Evolutionary conservation across 2,797 vertebrate species (phyloP), one percentile per base, ranked within the genome.

Genomic region (Prunella strophiata): DNA sequence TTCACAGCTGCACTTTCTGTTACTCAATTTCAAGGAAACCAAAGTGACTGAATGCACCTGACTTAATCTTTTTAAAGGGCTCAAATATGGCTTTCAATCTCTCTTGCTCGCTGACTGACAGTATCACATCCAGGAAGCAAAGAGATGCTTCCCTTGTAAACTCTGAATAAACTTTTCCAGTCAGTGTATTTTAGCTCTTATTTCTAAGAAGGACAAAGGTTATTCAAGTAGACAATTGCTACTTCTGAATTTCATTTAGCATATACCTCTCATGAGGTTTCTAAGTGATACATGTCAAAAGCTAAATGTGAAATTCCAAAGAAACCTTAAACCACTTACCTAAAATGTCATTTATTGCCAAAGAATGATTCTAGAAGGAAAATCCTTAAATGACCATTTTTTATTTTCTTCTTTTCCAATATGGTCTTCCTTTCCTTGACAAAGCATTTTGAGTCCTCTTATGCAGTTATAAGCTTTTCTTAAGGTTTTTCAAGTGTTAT

Each of bases 11-110:
- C 74, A 47, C 38, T 72, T 91, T 91, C 68, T 85, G 52, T 87
- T 74, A 91, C 77, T 80, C 57, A 87, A 6, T 94, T 78, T 85
- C 78, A 89, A 88, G 81, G 78, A 93, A 93, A 58, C 21, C 26
- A 47, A 91, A 83, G 61, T 54, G 38, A 73, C 70, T 88, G 76
- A 90, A 81, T 1, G 3, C 19, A 76, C n/a, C 66, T 76, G 71
- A 91, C 81, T 50, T 85, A 54, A 79, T 74, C 45, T 89, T 89
- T 89, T 79, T 59, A 74, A 63, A 77, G 63, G 77, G 50, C 22
- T 94, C 55, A 58, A 36, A 71, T 26, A 65, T 23, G 57, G n/a
- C 43, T 85, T 95, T 91, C 63, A 71, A n/a, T 63, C 40, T 85
- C 52, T 87, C 52, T 87, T 79, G 61, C 52, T 89, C 0, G 0